These are phyloP conservation scores for Petrolisthes cinctipes DNA, from an alignment of 2,888 invertebrate species.

Conservation along the genomic window DNA sequence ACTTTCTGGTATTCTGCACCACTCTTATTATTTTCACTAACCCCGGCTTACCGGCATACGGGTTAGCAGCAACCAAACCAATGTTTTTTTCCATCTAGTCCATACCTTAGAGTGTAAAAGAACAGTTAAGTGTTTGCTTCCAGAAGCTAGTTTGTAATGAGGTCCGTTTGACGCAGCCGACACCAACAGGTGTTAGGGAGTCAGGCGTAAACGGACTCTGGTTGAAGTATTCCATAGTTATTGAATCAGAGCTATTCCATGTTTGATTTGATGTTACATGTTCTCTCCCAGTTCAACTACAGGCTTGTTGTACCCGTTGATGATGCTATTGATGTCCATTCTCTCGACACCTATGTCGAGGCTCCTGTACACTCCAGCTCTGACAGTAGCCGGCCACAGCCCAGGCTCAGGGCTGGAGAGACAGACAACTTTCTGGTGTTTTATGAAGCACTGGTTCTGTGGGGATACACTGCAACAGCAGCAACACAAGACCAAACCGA, in stretches of 20 bases:
- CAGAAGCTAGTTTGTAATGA: conserved; percentile 62
- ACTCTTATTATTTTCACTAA: conserved; percentile 52
- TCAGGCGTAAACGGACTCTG: conserved; percentile 51
- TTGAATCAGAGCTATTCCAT: conserved; percentile 63
- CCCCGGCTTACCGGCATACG: conserved; percentile 54
- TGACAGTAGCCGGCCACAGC: conserved; percentile 30
- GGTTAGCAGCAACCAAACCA: conserved; percentile 63
- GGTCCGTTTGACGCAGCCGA: conserved; percentile 46
- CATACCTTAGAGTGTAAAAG: conserved; percentile 63
- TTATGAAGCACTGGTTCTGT: conserved; percentile 60
- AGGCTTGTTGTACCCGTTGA: conserved; percentile 64
- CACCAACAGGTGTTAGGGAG: conserved; percentile 29
- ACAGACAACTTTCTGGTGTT: conserved; percentile 57
- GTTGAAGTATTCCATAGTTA: conserved; percentile 64
- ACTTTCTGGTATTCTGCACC: conserved; percentile 36
- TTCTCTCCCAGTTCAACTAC: conserved; percentile 63
- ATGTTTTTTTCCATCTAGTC: conserved; percentile 64
- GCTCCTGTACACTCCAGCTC: conserved; percentile 39
- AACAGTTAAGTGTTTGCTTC: conserved; percentile 63
- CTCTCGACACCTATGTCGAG: conserved; percentile 52
- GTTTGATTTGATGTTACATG: conserved; percentile 65
- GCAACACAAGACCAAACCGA: conserved; percentile 62
- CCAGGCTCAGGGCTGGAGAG: conserved; percentile 44
- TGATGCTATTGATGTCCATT: conserved; percentile 64
- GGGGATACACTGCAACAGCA: conserved; percentile 59